Evolutionary conservation across 1,140 invertebrate species (phyloP), one percentile per base, ranked within the genome.

Genomic region (Temnothorax curvispinosus): DNA sequence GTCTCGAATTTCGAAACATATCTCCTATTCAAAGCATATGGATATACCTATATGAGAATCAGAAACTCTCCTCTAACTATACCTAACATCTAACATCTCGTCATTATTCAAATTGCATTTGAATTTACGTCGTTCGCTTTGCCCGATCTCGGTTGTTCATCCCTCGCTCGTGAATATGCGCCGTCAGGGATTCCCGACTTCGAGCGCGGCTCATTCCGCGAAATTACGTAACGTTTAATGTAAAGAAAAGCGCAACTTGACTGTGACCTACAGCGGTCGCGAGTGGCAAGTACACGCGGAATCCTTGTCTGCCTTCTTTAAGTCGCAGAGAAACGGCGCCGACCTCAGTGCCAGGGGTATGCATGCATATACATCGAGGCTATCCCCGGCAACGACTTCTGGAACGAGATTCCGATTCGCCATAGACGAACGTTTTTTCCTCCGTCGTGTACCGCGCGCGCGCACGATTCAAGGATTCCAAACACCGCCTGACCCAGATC

Each of bases 191-290:
- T 75, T 75, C 35, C 69, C 32, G 54, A 35, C 27, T 35, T 32
- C 6, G 11, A 18, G 13, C 41, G 80, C 38, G 27, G 13, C 69
- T 60, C 27, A 47, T 44, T 54, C 54, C n/a, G 13, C 54, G 41
- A 50, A 75, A 38, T 84, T 75, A 60, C 80, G 27, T 75, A 84
- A 84, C 41, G 69, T 67, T 71, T 71, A 60, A 74, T 56, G 80
- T 60, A 75, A 89, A 65, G 60, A 84, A 89, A 90, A 91, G 88
- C 84, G 64, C 84, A 85, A 88, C 89, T 93, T 91, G 91, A 91
- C 88, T 92, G 88, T 94, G 92, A 92, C 92, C 92, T 92, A 93
- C 90, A 91, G 91, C 87, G 62, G 44, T 92, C 89, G 85, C 92
- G 87, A 91, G 69, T 89, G 85, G 90, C 90, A 88, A 89, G 85